These are phyloP conservation scores for Hyppa rectilinea DNA, from an alignment of 2,888 invertebrate species.

Conservation along the genomic window DNA sequence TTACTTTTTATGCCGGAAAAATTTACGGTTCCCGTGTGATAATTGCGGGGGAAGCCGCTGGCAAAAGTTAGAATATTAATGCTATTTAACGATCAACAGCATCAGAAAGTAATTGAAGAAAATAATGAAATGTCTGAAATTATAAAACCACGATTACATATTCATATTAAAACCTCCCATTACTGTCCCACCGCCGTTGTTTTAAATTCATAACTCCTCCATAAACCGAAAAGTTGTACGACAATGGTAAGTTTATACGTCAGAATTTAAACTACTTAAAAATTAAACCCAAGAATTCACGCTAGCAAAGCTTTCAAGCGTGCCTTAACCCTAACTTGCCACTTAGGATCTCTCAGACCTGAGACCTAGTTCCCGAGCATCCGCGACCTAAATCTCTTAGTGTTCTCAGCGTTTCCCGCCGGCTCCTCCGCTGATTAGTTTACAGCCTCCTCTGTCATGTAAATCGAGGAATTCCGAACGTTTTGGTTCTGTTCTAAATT, in stretches of 20 bases:
- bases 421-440: conserved; percentile 65
- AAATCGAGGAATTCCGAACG: conserved; percentile 45
- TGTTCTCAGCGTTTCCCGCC: conserved; percentile 56
- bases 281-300: conserved; percentile 19
- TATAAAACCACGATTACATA: conserved; percentile 6
- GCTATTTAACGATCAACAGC: background rate
- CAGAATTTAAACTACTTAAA: conserved; percentile 33
- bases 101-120: background rate
- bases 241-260: background rate
- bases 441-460: conserved; percentile 55
- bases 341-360: conserved; percentile 61
- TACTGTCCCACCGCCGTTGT: background rate
- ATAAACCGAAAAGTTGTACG: conserved; percentile 10
- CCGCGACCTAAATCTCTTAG: conserved; percentile 76
- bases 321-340: conserved; percentile 70
- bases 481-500: conserved; percentile 30
- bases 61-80: too few species aligned
- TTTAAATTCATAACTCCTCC: conserved; percentile 4
- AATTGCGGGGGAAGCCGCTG: too few species aligned
- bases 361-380: conserved; percentile 68
- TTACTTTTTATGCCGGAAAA: too few species aligned
- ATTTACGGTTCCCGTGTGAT: too few species aligned
- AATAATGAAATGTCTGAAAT: background rate
- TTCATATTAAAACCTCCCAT: conserved; percentile 11
- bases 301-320: conserved; percentile 39